phyloP scores from a whole-genome alignment of 92 coral and sea anemone species.

The Diadumene lineata region DNA sequence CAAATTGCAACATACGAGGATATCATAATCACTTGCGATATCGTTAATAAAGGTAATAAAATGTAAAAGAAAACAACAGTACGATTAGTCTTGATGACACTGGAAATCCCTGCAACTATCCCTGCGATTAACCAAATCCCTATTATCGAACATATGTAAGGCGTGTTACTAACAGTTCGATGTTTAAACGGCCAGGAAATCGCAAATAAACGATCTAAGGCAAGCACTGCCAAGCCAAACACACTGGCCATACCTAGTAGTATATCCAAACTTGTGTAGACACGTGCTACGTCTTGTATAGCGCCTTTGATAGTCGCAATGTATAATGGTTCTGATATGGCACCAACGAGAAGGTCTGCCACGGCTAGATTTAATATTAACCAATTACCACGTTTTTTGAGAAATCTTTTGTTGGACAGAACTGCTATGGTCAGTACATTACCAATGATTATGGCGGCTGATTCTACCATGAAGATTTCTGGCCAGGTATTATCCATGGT shows the following conservation, averaged over 20 bases:
- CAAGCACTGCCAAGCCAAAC: constrained; percentile 22
- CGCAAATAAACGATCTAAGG: constrained; percentile 28
- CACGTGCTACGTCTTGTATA: not conserved
- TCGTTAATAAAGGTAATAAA: constrained; percentile 18
- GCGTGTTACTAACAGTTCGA: constrained; percentile 20
- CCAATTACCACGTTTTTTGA: constrained; percentile 38
- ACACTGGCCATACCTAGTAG: constrained; percentile 33
- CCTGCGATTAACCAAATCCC: constrained; percentile 17
- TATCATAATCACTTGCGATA: constrained; percentile 24
- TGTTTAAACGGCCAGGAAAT: constrained; percentile 28
- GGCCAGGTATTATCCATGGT: constrained; percentile 30
- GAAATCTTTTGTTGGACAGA: constrained; percentile 15
- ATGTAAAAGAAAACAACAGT: constrained; percentile 27
- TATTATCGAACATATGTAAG: constrained; percentile 9
- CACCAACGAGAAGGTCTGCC: constrained; percentile 30
- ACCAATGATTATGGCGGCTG: constrained; percentile 29
- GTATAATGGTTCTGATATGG: constrained; percentile 29
- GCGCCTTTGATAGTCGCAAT: constrained; percentile 28
- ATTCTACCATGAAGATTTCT: constrained; percentile 27
- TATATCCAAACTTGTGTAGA: constrained; percentile 19
- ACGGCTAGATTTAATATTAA: constrained; percentile 30
- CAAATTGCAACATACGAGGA: constrained; percentile 29
- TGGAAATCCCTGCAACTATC: constrained; percentile 2
- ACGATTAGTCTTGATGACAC: not conserved
- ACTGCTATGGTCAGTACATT: constrained; percentile 30